Conservation (phyloP, 37 sponge, comb jelly and placozoan genomes). For the Mnemiopsis leidyi region DNA sequence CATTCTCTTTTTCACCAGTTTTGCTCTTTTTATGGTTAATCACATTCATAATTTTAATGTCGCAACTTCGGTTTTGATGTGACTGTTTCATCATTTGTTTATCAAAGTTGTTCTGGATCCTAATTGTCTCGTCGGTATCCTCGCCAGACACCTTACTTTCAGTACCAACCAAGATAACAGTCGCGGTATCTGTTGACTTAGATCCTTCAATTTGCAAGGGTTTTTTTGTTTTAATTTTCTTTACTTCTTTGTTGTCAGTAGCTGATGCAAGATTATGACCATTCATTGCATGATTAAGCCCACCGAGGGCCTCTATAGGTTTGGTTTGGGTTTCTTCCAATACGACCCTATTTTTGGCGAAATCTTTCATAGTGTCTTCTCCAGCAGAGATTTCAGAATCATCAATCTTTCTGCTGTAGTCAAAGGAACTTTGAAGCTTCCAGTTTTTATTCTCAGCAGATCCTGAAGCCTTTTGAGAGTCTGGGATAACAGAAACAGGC, state of each 20-base stretch:
- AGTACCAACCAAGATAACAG: background rate
- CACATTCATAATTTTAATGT: background rate
- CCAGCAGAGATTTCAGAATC: background rate
- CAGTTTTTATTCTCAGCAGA: background rate
- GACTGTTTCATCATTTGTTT: background rate
- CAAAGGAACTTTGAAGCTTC: slow-evolving; percentile 19
- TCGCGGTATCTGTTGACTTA: background rate
- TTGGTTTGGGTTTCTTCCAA: background rate
- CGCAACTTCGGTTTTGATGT: background rate
- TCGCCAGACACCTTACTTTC: background rate
- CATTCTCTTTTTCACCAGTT: background rate
- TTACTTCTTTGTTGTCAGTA: background rate
- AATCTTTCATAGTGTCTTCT: slow-evolving; percentile 31
- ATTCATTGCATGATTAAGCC: too few species aligned
- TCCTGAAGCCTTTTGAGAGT: background rate
- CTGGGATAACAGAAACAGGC: background rate
- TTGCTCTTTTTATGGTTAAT: background rate
- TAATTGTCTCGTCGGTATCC: background rate
- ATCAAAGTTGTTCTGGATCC: background rate
- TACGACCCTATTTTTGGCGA: background rate
- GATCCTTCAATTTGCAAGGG: background rate
- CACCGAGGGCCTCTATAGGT: too few species aligned
- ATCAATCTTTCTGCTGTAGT: background rate
- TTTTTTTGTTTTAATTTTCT: background rate
- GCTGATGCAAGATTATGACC: background rate